Conservation (phyloP, 2,888 invertebrate genomes). For the Labia minor region DNA sequence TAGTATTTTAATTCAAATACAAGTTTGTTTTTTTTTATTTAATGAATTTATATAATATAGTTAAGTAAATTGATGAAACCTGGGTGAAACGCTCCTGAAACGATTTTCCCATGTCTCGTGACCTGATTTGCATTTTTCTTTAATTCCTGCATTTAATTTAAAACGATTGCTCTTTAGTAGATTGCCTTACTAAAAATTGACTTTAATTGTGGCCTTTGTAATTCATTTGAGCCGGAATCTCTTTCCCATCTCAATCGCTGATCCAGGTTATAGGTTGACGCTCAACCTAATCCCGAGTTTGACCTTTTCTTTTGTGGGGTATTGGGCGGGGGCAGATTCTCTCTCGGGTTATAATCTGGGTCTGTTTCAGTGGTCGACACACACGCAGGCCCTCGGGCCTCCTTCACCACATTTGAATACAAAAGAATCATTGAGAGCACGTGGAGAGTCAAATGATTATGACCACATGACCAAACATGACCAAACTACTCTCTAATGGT, state of each 20-base stretch:
- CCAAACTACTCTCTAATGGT: neutral
- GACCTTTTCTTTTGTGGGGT: constrained; percentile 2
- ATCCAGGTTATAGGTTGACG: neutral
- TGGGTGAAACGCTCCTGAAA: too few relatives aligned
- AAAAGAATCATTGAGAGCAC: constrained; percentile 1
- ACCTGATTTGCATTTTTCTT: too few relatives aligned
- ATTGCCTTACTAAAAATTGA: too few relatives aligned
- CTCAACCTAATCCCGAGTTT: neutral
- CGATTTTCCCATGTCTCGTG: too few relatives aligned
- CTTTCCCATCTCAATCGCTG: neutral
- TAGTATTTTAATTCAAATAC: too few relatives aligned
- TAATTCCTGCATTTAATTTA: too few relatives aligned
- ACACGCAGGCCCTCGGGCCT: neutral
- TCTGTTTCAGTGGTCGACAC: constrained; percentile 3
- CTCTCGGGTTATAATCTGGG: constrained; percentile 13
- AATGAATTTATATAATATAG: too few relatives aligned
- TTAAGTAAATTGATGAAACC: too few relatives aligned
- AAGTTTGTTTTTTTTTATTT: too few relatives aligned
- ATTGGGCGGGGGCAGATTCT: neutral
- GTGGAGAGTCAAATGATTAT: neutral
- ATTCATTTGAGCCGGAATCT: too few relatives aligned
- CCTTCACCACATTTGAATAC: constrained; percentile 4
- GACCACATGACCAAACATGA: neutral
- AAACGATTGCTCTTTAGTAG: too few relatives aligned
- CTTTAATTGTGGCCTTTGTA: too few relatives aligned